Conservation (phyloP, 1,140 invertebrate genomes). For the Drosophila virilis region DNA sequence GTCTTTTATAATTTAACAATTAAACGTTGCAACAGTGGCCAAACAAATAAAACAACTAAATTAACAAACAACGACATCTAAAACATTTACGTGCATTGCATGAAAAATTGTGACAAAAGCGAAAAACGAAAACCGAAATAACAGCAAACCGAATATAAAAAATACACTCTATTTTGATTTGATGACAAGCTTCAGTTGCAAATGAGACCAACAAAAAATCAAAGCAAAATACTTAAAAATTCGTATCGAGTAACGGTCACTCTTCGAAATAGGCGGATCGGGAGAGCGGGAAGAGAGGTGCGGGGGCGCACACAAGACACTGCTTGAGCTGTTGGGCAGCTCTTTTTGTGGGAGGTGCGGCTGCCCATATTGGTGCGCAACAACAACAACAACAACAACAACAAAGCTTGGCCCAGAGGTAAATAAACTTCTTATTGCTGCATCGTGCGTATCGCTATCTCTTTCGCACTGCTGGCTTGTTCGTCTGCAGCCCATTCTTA, state of each 20-base stretch:
- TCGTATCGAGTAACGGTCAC: slow-evolving; percentile 15
- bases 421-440: slow-evolving; percentile 60
- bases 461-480: background rate
- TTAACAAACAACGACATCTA: slow-evolving; percentile 28
- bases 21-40: slow-evolving; percentile 50
- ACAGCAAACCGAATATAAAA: background rate
- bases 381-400: background rate
- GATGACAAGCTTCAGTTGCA: no score
- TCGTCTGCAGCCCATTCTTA: slow-evolving; percentile 22
- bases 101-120: slow-evolving; percentile 42
- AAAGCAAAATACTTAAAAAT: slow-evolving; percentile 8
- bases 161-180: background rate
- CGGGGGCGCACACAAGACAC: background rate
- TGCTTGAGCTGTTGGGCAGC: slow-evolving; percentile 7
- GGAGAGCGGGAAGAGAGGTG: background rate
- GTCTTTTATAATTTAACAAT: slow-evolving; percentile 19
- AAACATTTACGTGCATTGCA: slow-evolving; percentile 70
- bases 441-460: slow-evolving; percentile 17
- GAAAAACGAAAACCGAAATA: slow-evolving; percentile 8
- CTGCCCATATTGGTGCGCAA: slow-evolving; percentile 17
- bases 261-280: slow-evolving; percentile 4
- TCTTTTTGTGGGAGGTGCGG: slow-evolving; percentile 27
- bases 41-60: slow-evolving; percentile 30
- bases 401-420: slow-evolving; percentile 23
- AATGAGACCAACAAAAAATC: background rate